phyloP scores from a whole-genome alignment of 1,140 invertebrate species.

The Samia ricini region DNA sequence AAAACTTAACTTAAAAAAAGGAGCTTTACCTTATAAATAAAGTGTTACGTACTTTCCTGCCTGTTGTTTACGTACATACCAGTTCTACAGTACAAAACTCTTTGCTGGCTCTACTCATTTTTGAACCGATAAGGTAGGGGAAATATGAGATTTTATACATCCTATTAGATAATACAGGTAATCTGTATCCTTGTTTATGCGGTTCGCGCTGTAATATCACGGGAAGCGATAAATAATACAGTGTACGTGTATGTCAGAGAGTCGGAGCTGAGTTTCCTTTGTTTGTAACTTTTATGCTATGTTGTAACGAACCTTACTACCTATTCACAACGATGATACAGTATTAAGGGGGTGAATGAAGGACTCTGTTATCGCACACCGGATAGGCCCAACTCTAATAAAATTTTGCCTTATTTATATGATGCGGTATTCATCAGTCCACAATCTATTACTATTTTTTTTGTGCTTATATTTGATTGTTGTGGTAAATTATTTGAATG shows the following conservation, averaged over 20 bases:
- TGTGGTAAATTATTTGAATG: no score
- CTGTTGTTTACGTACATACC: neutral
- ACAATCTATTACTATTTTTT: no score
- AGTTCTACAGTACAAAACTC: neutral
- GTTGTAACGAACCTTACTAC: conserved; percentile 26
- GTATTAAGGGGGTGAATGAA: neutral
- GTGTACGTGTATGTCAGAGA: conserved; percentile 23
- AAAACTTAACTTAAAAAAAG: no score
- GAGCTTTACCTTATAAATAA: neutral
- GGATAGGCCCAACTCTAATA: neutral
- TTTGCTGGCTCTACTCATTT: neutral
- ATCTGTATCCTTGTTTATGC: conserved; percentile 28
- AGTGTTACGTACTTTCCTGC: neutral
- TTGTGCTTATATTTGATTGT: no score
- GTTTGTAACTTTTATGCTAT: conserved; percentile 34
- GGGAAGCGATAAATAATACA: conserved; percentile 33
- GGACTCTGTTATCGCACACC: conserved; percentile 13
- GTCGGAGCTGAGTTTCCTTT: conserved; percentile 22
- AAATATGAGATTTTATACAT: conserved; percentile 25
- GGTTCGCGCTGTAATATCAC: conserved; percentile 25
- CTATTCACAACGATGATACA: neutral
- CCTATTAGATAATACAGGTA: conserved; percentile 22
- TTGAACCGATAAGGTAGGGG: conserved; percentile 1
- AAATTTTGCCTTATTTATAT: neutral
- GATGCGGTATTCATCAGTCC: neutral